Conservation (phyloP, 2,113 vertebrate genomes). For the Cavia aperea region DNA sequence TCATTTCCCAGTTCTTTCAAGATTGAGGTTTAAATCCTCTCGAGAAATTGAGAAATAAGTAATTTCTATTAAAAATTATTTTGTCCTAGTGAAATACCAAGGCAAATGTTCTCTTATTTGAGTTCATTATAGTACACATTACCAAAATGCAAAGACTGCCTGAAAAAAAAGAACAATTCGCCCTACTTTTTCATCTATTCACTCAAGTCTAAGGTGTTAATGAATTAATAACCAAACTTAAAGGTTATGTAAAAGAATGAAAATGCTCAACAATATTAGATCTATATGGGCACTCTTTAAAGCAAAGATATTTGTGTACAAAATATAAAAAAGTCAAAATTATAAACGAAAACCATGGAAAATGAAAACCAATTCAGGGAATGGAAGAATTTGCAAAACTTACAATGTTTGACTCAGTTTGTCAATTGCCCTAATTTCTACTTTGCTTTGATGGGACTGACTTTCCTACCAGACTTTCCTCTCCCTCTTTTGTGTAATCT, state of each 20-base stretch:
- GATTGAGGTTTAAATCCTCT: neutral
- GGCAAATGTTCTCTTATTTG: neutral
- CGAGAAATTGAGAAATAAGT: slow-evolving; percentile 2
- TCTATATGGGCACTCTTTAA: neutral
- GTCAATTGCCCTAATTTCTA: neutral
- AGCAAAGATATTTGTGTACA: neutral
- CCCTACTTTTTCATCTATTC: slow-evolving; percentile 10
- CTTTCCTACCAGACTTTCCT: neutral
- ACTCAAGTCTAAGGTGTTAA: neutral
- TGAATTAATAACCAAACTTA: neutral
- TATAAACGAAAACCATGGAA: neutral
- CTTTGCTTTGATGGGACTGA: neutral
- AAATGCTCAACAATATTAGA: neutral
- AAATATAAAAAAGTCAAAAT: neutral
- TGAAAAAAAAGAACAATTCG: neutral
- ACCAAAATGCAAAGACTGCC: neutral
- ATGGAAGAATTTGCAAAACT: neutral
- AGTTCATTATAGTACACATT: neutral
- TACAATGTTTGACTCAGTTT: neutral
- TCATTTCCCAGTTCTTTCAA: neutral
- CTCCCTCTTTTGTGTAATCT: neutral
- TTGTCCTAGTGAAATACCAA: slow-evolving; percentile 28
- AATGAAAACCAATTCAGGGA: neutral
- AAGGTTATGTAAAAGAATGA: neutral
- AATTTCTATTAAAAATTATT: slow-evolving; percentile 35